A percentile compares a stretch with the other conserved stretches of the same genome.
Conservation (phyloP, 1,140 invertebrate genomes). For the Drosophila virilis region DNA sequence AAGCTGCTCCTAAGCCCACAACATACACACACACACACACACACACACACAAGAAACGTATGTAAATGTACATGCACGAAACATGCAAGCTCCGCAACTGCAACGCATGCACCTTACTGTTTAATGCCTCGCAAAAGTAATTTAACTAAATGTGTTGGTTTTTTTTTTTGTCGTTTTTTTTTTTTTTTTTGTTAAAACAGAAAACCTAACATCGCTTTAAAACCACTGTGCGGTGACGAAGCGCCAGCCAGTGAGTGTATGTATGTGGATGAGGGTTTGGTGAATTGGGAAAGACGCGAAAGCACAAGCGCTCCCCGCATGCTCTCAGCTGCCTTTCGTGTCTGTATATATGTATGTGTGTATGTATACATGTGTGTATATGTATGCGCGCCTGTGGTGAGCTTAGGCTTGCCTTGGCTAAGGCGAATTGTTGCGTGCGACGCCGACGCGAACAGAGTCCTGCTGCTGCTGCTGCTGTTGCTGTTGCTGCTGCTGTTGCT, state of each 20-base stretch:
- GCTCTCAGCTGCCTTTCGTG: conserved; percentile 11
- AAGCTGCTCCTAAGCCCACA: neutral
- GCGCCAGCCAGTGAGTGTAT: conserved; percentile 6
- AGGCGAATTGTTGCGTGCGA: conserved; percentile 76
- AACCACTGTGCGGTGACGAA: conserved; percentile 63
- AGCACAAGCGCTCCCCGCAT: conserved; percentile 31
- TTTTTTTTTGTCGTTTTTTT: neutral
- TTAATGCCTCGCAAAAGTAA: neutral
- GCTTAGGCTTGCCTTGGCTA: conserved; percentile 68
- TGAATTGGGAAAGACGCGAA: conserved; percentile 37
- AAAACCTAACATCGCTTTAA: conserved; percentile 13
- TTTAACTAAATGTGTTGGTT: neutral
- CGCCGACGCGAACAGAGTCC: conserved; percentile 39
- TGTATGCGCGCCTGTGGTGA: conserved; percentile 32
- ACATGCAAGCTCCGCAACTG: neutral
- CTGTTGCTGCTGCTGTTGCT: conserved; percentile 28
- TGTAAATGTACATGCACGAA: neutral
- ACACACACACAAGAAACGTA: neutral
- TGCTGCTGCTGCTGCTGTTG: conserved; percentile 33
- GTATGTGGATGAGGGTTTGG: conserved; percentile 15
- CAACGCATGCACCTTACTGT: neutral
- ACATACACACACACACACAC: neutral
- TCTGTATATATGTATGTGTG: conserved; percentile 18
- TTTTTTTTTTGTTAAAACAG: neutral
- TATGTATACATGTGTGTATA: conserved; percentile 30